These are phyloP conservation scores for Capitulum mitella DNA, from an alignment of 2,888 invertebrate genomes.

Conservation along the genomic window DNA sequence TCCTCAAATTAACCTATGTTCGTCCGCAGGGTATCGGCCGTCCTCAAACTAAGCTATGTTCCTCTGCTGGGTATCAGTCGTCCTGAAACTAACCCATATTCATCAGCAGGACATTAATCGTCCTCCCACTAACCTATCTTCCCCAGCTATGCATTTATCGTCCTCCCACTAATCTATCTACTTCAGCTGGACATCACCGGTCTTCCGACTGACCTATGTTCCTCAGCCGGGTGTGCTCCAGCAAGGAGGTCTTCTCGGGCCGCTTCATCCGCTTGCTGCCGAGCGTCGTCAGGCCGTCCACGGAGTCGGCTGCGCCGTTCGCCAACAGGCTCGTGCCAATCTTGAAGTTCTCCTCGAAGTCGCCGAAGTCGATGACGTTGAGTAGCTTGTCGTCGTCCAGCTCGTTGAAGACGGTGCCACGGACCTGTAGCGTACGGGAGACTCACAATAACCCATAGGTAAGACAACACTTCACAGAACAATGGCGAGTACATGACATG, in stretches of 20 bases:
- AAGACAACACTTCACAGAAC: no score
- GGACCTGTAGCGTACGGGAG: slow-evolving; percentile 64
- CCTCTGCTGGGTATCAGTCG: no score
- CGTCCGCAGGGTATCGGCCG: no score
- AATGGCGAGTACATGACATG: no score
- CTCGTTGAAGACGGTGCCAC: slow-evolving; percentile 98
- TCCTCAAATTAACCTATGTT: no score
- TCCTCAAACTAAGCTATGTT: no score
- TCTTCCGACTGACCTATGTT: slow-evolving; percentile 70
- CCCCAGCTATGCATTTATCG: no score
- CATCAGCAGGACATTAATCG: no score
- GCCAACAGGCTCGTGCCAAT: slow-evolving; percentile 47
- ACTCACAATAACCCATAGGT: no score
- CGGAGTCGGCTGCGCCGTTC: slow-evolving; percentile 46
- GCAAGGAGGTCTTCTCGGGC: slow-evolving; percentile 78
- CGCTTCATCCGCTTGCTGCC: slow-evolving; percentile 85
- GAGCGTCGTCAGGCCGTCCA: slow-evolving; percentile 35
- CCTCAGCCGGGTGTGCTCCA: slow-evolving; percentile 90
- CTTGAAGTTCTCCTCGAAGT: slow-evolving; percentile 95
- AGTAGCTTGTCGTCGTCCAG: slow-evolving; percentile 90
- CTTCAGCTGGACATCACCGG: background rate
- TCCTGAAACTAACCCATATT: no score
- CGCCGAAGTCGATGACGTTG: slow-evolving; percentile 80
- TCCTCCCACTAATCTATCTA: no score
- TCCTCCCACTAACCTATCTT: no score